A percentile compares a stretch with the other conserved stretches of the same genome.
These are phyloP conservation scores for Echinarachnius parma DNA, from an alignment of 53 echinoderm and acorn worm species.

Conservation along the genomic window DNA sequence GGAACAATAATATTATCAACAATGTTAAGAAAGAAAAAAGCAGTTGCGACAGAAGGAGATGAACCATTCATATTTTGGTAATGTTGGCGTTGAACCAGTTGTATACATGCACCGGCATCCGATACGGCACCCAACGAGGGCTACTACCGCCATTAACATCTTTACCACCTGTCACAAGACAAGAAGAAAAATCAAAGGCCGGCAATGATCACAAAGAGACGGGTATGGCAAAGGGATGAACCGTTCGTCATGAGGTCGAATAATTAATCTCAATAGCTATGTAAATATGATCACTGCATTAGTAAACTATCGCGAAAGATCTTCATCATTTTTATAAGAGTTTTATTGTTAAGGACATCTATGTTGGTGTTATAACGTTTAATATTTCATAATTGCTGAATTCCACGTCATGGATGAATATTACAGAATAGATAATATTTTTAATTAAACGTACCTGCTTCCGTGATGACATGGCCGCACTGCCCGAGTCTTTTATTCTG, in stretches of 20 bases:
- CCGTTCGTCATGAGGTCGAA: conserved; percentile 47
- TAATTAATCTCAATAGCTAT: too few relatives aligned
- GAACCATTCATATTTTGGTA: conserved; percentile 46
- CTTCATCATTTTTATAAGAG: too few relatives aligned
- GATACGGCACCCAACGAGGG: conserved; percentile 76
- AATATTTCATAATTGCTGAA: too few relatives aligned
- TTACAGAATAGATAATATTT: too few relatives aligned
- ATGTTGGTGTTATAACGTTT: too few relatives aligned
- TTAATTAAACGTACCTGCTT: conserved; percentile 63
- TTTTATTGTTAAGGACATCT: too few relatives aligned
- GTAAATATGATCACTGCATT: too few relatives aligned
- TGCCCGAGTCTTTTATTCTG: conserved; percentile 26
- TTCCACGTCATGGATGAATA: too few relatives aligned
- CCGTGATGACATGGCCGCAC: conserved; percentile 47
- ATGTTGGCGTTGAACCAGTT: conserved; percentile 36
- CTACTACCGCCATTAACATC: conserved; percentile 76
- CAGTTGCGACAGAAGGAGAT: conserved; percentile 59
- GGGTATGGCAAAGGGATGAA: conserved; percentile 56
- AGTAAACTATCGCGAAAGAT: too few relatives aligned
- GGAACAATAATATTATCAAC: too few relatives aligned
- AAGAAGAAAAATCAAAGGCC: too few relatives aligned
- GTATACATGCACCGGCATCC: conserved; percentile 56
- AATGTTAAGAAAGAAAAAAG: conserved; percentile 50
- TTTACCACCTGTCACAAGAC: conserved; percentile 67
- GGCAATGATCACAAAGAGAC: too few relatives aligned